Percentiles rank a stretch among this genome's conserved stretches.
These are phyloP conservation scores for Casuarius casuarius DNA, from an alignment of 2,113 vertebrate genomes.

Conservation along the genomic window DNA sequence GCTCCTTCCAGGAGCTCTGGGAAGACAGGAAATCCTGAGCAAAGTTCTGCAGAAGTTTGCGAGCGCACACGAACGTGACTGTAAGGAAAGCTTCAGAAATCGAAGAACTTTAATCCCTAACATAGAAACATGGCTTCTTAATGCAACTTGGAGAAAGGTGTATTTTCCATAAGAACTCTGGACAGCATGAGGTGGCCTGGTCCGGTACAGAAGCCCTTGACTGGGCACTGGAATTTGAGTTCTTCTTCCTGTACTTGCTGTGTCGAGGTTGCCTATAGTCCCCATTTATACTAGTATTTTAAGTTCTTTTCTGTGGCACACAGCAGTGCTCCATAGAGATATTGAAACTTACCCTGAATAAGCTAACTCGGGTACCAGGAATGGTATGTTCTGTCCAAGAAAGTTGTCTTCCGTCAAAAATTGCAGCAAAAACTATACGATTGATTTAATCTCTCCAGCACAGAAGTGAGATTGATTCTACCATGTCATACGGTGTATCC, in stretches of 20 bases:
- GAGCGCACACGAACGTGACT: neutral
- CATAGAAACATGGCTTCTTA: neutral
- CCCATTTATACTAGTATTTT: neutral
- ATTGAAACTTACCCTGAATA: neutral
- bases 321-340: neutral
- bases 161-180: neutral
- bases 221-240: neutral
- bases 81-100: neutral
- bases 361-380: neutral
- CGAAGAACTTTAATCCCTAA: neutral
- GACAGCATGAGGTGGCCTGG: neutral
- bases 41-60: accelerated
- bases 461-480: neutral
- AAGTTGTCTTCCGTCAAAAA: neutral
- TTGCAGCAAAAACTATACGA: accelerated
- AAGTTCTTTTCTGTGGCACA: neutral
- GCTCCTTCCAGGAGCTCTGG: neutral
- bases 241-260: neutral
- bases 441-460: neutral
- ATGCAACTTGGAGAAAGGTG: neutral
- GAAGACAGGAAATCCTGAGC: neutral
- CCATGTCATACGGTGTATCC: conserved; percentile 1
- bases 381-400: neutral
- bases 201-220: neutral
- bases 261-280: neutral